phyloP scores from a whole-genome alignment of 2,888 invertebrate species.

The Idaea dimidiata region DNA sequence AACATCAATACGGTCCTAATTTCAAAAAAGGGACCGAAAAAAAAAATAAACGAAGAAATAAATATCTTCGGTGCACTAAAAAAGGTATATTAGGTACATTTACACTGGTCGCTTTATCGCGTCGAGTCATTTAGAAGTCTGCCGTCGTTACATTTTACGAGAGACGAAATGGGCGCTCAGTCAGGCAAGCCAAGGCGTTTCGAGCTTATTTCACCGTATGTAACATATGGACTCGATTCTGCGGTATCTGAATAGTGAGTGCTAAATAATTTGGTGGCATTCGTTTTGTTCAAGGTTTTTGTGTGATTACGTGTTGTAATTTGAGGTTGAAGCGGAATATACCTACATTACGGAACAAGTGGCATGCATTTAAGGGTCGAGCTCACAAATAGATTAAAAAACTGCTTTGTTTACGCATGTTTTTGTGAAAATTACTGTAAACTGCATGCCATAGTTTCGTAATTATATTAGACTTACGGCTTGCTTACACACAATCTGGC shows the following conservation, averaged over 20 bases:
- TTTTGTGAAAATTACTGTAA: too few species aligned
- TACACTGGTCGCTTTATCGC: constrained; percentile 36
- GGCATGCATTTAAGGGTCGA: too few species aligned
- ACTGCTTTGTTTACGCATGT: too few species aligned
- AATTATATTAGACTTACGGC: too few species aligned
- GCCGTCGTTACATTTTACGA: constrained; percentile 54
- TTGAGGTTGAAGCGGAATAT: too few species aligned
- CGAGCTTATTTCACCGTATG: background rate
- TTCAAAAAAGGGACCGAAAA: background rate
- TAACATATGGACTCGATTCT: background rate
- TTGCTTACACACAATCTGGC: too few species aligned
- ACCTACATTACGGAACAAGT: too few species aligned
- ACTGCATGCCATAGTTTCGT: too few species aligned
- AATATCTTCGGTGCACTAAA: constrained; percentile 4
- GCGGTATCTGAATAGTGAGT: background rate
- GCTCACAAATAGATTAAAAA: too few species aligned
- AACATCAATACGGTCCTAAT: background rate
- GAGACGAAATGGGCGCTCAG: constrained; percentile 37
- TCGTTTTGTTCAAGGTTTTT: background rate
- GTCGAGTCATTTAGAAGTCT: constrained; percentile 24
- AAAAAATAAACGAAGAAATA: constrained; percentile 1
- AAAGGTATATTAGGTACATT: constrained; percentile 11
- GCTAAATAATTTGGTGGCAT: background rate
- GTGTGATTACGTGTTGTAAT: background rate
- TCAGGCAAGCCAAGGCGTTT: constrained; percentile 15